These are phyloP conservation scores for Automeris io DNA, from an alignment of 2,888 invertebrate genomes.

Conservation along the genomic window DNA sequence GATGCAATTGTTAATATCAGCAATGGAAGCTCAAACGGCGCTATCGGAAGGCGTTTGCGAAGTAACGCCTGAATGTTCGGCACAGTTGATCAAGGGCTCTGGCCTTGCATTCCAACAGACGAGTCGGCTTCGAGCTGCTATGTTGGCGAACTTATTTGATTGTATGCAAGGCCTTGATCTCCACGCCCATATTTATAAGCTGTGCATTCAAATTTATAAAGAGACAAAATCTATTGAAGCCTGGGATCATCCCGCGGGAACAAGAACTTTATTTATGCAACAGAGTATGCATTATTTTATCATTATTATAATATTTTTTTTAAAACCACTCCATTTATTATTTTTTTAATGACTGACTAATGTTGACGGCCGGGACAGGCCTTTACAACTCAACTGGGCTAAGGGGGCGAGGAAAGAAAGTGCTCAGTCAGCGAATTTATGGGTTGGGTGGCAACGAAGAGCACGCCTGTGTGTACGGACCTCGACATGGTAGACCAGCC, in stretches of 20 bases:
- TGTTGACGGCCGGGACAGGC: no score
- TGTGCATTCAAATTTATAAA: conserved; percentile 66
- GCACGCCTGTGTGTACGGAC: no score
- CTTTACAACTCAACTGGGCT: no score
- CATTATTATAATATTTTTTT: conserved; percentile 3
- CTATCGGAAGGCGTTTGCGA: conserved; percentile 55
- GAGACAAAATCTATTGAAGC: conserved; percentile 65
- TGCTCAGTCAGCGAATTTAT: no score
- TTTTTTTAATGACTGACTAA: no score
- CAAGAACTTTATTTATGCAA: conserved; percentile 63
- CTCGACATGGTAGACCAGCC: no score
- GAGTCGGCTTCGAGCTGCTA: conserved; percentile 49
- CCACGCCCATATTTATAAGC: conserved; percentile 58
- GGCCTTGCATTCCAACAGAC: conserved; percentile 64
- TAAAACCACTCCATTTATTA: no score
- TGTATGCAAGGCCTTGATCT: conserved; percentile 60
- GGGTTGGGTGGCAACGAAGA: no score
- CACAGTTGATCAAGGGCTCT: conserved; percentile 57
- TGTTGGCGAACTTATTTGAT: conserved; percentile 53
- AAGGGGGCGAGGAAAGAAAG: no score
- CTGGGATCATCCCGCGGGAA: conserved; percentile 65
- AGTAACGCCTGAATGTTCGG: conserved; percentile 51
- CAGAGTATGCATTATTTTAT: conserved; percentile 42
- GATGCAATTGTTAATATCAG: conserved; percentile 65
- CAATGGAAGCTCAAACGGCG: conserved; percentile 63